phyloP scores from a whole-genome alignment of 1,140 invertebrate species.

The Drosophila repleta region DNA sequence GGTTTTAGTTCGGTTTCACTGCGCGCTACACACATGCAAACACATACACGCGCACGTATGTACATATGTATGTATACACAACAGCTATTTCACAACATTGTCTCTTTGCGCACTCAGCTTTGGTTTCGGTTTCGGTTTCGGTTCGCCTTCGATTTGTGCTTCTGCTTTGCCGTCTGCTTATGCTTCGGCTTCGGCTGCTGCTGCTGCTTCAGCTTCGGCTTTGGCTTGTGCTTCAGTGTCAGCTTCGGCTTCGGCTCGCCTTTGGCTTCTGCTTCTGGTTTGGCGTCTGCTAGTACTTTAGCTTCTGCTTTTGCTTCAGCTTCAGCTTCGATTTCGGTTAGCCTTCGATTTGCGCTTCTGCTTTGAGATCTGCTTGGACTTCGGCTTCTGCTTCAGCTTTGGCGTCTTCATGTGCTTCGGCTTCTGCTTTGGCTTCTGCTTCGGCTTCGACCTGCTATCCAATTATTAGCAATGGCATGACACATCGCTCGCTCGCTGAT shows the following conservation, averaged over 20 bases:
- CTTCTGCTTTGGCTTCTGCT: neutral
- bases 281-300: neutral
- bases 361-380: no score
- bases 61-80: neutral
- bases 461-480: conserved; percentile 63
- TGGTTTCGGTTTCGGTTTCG: neutral
- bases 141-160: no score
- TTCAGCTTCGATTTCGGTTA: neutral
- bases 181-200: neutral
- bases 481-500: conserved; percentile 52
- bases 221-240: no score
- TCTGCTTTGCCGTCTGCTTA: no score
- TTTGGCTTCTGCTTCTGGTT: neutral
- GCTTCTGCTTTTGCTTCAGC: no score
- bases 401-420: neutral
- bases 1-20: neutral
- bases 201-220: neutral
- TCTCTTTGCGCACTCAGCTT: conserved; percentile 26
- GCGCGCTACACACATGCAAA: neutral
- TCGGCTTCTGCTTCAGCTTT: no score
- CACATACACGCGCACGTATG: neutral
- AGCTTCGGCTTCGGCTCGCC: no score
- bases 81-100: conserved; percentile 66
- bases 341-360: no score
- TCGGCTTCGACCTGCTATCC: conserved; percentile 35